phyloP scores from a whole-genome alignment of 2,113 vertebrate genomes.

The Phalacrocorax brasilianus region DNA sequence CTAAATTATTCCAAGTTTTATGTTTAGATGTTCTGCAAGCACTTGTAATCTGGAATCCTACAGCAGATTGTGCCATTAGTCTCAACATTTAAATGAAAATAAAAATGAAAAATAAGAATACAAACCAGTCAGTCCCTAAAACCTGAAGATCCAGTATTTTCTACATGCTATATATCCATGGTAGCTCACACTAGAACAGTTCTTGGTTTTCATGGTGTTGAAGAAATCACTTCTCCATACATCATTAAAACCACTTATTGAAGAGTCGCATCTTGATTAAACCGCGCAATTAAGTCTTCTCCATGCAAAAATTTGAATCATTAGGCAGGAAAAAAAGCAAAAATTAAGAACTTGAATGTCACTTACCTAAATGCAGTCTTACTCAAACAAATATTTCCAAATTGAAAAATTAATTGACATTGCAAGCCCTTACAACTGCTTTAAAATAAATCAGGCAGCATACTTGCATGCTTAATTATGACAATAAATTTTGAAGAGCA shows the following conservation, averaged over 20 bases:
- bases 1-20: not conserved
- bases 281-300: not conserved
- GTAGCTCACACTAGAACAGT: not conserved
- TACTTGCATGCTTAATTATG: not conserved
- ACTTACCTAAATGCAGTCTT: not conserved
- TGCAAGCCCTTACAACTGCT: not conserved
- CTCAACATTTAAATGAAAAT: not conserved
- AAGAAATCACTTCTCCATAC: not conserved
- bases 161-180: not conserved
- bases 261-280: not conserved
- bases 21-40: not conserved
- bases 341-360: not conserved
- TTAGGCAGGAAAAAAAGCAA: not conserved
- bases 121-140: not conserved
- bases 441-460: not conserved
- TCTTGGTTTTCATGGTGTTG: not conserved
- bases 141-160: not conserved
- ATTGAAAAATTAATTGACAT: not conserved
- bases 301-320: not conserved
- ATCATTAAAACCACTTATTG: not conserved
- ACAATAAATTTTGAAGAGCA: not conserved
- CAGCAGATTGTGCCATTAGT: fast-evolving
- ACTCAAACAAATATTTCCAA: not conserved
- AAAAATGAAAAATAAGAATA: not conserved
- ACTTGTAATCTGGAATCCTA: not conserved